Conservation (phyloP, 2,797 vertebrate species). For the Momotus momota region DNA sequence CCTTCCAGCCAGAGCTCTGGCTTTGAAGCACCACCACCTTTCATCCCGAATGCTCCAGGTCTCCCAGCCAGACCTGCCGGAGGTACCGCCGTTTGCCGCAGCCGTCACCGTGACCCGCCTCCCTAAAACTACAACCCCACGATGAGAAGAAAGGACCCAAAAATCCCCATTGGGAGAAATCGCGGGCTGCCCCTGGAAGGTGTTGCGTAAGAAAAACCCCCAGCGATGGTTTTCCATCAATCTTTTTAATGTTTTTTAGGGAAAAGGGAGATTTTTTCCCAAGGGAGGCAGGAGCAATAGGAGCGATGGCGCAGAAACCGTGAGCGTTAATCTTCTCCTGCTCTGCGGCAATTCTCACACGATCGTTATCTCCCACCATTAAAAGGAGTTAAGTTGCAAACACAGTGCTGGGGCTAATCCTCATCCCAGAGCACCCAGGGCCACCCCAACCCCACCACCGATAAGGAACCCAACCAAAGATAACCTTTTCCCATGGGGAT, state of each 20-base stretch:
- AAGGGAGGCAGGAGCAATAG: background rate
- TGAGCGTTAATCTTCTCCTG: background rate
- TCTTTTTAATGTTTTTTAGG: accelerated
- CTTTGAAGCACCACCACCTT: accelerated
- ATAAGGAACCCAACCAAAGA: background rate
- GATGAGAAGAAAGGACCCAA: accelerated
- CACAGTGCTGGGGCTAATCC: background rate
- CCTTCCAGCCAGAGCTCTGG: background rate
- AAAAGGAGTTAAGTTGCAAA: background rate
- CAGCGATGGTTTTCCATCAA: accelerated
- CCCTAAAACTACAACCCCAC: accelerated
- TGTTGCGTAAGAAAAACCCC: accelerated
- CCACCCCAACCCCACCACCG: background rate
- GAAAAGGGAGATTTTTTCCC: background rate
- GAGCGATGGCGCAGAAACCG: accelerated
- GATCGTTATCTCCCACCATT: background rate
- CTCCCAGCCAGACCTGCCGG: accelerated
- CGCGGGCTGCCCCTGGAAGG: background rate
- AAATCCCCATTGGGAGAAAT: accelerated
- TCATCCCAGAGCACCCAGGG: background rate
- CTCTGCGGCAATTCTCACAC: background rate
- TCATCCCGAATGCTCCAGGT: accelerated
- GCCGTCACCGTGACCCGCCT: accelerated
- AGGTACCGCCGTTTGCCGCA: background rate
- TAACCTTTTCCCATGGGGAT: background rate